phyloP scores from a whole-genome alignment of 2,888 invertebrate genomes.

The Hoplodrina blanda region DNA sequence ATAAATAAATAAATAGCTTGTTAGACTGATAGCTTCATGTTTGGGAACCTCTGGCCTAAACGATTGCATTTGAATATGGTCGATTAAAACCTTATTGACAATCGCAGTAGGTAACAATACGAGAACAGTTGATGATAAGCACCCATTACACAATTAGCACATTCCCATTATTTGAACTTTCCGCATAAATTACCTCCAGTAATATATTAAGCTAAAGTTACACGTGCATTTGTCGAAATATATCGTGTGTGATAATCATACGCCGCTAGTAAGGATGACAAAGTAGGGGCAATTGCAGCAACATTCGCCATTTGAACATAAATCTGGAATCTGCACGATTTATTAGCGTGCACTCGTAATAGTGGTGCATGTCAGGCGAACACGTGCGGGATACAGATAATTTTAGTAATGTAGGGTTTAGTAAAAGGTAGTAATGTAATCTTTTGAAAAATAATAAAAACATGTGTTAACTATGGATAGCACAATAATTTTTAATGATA shows the following conservation, averaged over 20 bases:
- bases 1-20: no score
- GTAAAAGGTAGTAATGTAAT: background rate
- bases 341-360: conserved; percentile 44
- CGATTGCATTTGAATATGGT: no score
- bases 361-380: conserved; percentile 7
- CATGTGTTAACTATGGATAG: no score
- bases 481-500: no score
- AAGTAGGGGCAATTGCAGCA: conserved; percentile 34
- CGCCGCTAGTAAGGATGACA: conserved; percentile 40
- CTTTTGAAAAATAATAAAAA: background rate
- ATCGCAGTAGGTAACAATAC: background rate
- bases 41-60: no score
- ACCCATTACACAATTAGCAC: conserved; percentile 4
- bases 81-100: background rate
- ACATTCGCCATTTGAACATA: conserved; percentile 34
- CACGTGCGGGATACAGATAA: background rate
- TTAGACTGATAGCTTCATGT: no score
- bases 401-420: background rate
- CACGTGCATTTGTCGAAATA: conserved; percentile 52
- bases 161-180: conserved; percentile 5
- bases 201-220: conserved; percentile 29
- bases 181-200: conserved; percentile 34
- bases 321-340: conserved; percentile 47
- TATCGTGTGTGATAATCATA: conserved; percentile 52
- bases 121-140: conserved; percentile 1